Base-by-base conservation (phyloP, 2,113 vertebrate species). In the Callipepla squamata region DNA sequence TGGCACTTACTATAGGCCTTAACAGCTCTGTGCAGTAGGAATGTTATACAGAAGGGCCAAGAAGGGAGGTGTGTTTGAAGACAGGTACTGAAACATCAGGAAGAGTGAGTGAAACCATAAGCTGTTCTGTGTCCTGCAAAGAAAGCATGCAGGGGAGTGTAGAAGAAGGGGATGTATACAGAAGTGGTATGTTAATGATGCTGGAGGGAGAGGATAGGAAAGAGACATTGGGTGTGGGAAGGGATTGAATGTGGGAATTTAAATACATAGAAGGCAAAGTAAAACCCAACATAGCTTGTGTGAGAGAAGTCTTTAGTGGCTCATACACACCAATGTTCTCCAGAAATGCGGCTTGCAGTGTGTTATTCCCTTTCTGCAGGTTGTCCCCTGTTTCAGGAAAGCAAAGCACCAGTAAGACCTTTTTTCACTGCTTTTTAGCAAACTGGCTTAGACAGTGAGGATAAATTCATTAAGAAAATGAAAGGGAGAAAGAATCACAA, bases 271-370 rank as follows among this genome's bases (percentile, higher is more conserved):
- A 75, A 63, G 13, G 51, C 34, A 59, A 80, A 65, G 9, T 50
- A 61, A 59, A 92, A 59, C 13, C 70, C 15, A 21, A 16, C 51
- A 25, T 11, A 45, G 22, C 38, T 75, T 34, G 23, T 4, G 4
- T 59, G 62, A 15, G 14, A 36, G 51, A 80, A 9, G 6, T 68
- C 10, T 36, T 84, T 84, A 50, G 67, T 8, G 5, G 22, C 23
- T 63, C 42, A 73, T 20, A 53, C 0, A 9, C 1, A 0, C 47
- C n/a, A 13, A 1, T 28, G 22, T 66, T 74, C 19, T 77, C 86
- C 74, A 78, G 61, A 51, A 76, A 57, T 3, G 59, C 36, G 26
- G 23, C 59, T 62, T 62, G 23, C 34, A 36, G 22, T 16, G 8
- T 38, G 34, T 38, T 61, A 61, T 9, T 25, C 23, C 23, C 11